phyloP scores from a whole-genome alignment of 1,140 invertebrate genomes.

The Drosophila pachea region DNA sequence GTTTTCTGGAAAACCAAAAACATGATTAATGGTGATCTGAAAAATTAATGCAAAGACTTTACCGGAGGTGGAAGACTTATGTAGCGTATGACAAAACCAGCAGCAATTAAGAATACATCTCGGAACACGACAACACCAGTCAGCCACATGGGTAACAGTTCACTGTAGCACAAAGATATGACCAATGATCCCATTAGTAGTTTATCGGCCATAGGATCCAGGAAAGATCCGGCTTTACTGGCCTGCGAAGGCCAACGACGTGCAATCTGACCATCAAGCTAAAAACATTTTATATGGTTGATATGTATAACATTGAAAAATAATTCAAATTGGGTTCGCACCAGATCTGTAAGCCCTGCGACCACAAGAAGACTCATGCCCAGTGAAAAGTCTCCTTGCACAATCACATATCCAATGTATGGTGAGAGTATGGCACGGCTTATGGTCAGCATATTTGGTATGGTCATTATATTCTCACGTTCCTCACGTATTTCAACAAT shows the following conservation, averaged over 20 bases:
- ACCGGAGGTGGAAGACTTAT: conserved; percentile 93
- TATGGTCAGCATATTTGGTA: conserved; percentile 94
- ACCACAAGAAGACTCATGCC: conserved; percentile 87
- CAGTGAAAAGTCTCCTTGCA: conserved; percentile 86
- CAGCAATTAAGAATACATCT: conserved; percentile 89
- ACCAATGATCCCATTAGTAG: conserved; percentile 93
- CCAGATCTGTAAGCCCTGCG: conserved; percentile 92
- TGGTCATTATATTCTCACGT: conserved; percentile 94
- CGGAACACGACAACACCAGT: conserved; percentile 90
- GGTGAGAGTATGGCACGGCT: conserved; percentile 91
- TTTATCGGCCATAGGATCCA: conserved; percentile 99
- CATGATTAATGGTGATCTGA: background rate
- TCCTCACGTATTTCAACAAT: conserved; percentile 84
- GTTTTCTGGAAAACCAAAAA: conserved; percentile 85
- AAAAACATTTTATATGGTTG: conserved; percentile 40
- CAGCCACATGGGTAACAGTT: conserved; percentile 91
- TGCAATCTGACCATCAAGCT: conserved; percentile 98
- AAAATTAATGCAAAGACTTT: conserved; percentile 53
- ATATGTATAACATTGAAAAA: background rate
- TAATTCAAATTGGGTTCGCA: conserved; percentile 79
- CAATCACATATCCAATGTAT: conserved; percentile 89
- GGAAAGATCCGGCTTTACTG: conserved; percentile 94
- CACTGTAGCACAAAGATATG: conserved; percentile 90
- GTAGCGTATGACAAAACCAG: conserved; percentile 94
- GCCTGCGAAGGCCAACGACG: conserved; percentile 93